Evolutionary conservation across 2,888 invertebrate species (phyloP).

Genomic region (Asteroscopus sphinx): DNA sequence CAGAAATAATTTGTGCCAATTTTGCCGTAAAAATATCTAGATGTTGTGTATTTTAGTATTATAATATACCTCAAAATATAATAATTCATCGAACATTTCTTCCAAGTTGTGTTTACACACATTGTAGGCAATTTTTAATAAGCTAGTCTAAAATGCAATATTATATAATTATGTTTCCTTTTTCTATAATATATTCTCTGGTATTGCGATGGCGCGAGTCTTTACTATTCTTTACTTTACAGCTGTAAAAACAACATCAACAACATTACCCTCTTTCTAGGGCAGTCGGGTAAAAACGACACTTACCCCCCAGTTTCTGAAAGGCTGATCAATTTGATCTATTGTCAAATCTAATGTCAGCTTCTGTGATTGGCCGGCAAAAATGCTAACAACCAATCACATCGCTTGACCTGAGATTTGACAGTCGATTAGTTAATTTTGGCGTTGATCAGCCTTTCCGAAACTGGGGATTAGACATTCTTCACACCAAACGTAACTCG

Average conservation of each 20-base stretch:
- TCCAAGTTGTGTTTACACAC: conserved; percentile 29
- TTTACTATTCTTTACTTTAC: conserved; percentile 8
- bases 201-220: conserved; percentile 1
- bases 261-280: too few relatives aligned
- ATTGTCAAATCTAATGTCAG: too few relatives aligned
- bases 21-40: conserved; percentile 14
- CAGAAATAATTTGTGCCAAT: conserved; percentile 44
- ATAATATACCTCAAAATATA: conserved; percentile 17
- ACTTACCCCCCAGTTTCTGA: too few relatives aligned
- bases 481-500: too few relatives aligned
- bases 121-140: conserved; percentile 11
- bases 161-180: not conserved
- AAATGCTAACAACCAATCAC: too few relatives aligned
- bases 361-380: too few relatives aligned
- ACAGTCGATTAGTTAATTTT: too few relatives aligned
- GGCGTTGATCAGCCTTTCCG: too few relatives aligned
- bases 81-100: conserved; percentile 32
- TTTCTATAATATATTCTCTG: not conserved
- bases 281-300: too few relatives aligned
- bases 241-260: not conserved
- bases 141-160: conserved; percentile 1
- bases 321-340: too few relatives aligned
- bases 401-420: too few relatives aligned
- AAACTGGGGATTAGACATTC: too few relatives aligned
- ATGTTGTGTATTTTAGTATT: conserved; percentile 25